A percentile compares a stretch with the other conserved stretches of the same genome.
phyloP scores from a whole-genome alignment of 23 tunicate genomes.

The Trididemnum clinides region DNA sequence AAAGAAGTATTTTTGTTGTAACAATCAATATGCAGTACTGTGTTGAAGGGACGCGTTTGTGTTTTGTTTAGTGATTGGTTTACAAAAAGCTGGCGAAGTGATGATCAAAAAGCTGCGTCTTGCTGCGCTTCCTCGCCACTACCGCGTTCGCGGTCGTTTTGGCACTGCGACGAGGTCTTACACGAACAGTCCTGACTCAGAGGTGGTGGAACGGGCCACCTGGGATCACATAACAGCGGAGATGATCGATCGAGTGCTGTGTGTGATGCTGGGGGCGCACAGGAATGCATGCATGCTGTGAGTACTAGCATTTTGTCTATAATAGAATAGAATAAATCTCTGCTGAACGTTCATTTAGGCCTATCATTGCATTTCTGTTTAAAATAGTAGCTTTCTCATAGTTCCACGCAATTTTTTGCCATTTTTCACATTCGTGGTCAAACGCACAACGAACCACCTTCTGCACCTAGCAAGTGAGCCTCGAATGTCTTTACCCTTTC shows the following conservation, averaged over 20 bases:
- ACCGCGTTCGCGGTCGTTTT: slow-evolving; percentile 43
- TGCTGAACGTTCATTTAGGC: no score
- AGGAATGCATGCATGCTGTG: slow-evolving; percentile 63
- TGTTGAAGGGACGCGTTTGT: no score
- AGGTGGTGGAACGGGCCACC: slow-evolving; percentile 43
- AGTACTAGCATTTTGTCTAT: background rate
- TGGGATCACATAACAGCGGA: slow-evolving; percentile 63
- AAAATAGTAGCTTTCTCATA: no score
- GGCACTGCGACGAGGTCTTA: slow-evolving; percentile 37
- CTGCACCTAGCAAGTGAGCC: no score
- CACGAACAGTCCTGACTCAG: background rate
- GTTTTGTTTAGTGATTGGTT: slow-evolving; percentile 45
- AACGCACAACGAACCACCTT: no score
- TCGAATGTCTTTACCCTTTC: no score
- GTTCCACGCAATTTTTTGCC: no score
- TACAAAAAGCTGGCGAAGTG: slow-evolving; percentile 26
- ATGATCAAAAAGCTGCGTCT: background rate
- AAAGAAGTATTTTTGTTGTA: background rate
- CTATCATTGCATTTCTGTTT: no score
- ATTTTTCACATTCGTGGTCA: no score
- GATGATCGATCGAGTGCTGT: slow-evolving; percentile 22
- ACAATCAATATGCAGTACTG: background rate
- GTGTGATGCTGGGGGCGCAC: slow-evolving; percentile 41
- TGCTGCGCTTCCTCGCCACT: slow-evolving; percentile 27
- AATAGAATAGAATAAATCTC: no score